Percentiles rank a stretch among this genome's conserved stretches.
phyloP scores from a whole-genome alignment of 1,140 invertebrate species.

The Brachionus plicatilis region DNA sequence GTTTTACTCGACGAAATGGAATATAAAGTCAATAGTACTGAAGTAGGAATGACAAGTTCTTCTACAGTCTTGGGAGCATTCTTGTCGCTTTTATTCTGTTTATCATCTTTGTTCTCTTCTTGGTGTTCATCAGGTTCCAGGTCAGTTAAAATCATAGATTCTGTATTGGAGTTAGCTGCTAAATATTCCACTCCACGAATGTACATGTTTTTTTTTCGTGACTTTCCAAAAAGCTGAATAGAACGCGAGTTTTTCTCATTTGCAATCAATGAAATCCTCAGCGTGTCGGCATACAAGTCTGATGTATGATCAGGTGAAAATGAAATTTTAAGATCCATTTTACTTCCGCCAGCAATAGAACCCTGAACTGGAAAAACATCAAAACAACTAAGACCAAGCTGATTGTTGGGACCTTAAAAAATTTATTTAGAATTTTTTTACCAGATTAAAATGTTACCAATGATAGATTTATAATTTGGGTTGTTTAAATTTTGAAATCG shows the following conservation, averaged over 20 bases:
- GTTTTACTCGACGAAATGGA: conserved; percentile 9
- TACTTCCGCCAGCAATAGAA: conserved; percentile 48
- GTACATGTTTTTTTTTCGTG: conserved; percentile 34
- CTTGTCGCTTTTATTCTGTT: not conserved
- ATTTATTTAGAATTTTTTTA: not conserved
- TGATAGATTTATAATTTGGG: conserved; percentile 42
- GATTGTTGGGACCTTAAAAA: conserved; percentile 50
- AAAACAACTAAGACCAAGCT: conserved; percentile 54
- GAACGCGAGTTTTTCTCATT: not conserved
- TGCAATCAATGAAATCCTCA: conserved; percentile 47
- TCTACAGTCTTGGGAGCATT: not conserved
- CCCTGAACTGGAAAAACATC: conserved; percentile 53
- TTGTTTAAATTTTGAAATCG: conserved; percentile 44
- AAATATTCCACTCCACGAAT: conserved; percentile 38
- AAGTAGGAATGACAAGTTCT: not conserved
- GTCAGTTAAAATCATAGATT: not conserved
- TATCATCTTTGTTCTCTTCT: not conserved
- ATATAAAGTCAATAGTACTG: not conserved
- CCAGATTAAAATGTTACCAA: not conserved
- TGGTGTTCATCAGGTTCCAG: not conserved
- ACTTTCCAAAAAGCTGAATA: conserved; percentile 44
- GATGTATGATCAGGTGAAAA: conserved; percentile 55
- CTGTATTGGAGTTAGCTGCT: not conserved
- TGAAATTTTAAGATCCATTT: conserved; percentile 50
- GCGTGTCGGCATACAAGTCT: conserved; percentile 52